Percentiles rank a stretch among this genome's conserved stretches.
Evolutionary conservation across 2,888 invertebrate species (phyloP).

Genomic region (Epinotia bilunana): DNA sequence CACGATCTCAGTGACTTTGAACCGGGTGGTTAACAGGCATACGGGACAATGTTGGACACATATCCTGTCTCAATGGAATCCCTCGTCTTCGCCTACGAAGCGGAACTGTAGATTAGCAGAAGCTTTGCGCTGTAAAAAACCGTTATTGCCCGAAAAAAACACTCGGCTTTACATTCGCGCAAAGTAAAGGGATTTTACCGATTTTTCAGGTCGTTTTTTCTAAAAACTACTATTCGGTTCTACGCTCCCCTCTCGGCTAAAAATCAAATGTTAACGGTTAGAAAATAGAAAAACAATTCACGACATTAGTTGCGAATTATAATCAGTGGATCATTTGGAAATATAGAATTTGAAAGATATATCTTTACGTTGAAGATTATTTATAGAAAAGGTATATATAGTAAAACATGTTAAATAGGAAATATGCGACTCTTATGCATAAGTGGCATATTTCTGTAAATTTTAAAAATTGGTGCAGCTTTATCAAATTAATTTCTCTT

Average conservation of each 20-base stretch:
- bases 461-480: conserved; percentile 59
- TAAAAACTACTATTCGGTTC: conserved; percentile 72
- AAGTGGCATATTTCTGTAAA: conserved; percentile 54
- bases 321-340: conserved; percentile 48
- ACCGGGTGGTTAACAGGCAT: conserved; percentile 36
- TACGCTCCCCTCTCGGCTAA: conserved; percentile 83
- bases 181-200: conserved; percentile 74
- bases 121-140: conserved; percentile 69
- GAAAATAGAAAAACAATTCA: conserved; percentile 57
- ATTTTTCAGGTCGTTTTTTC: conserved; percentile 69
- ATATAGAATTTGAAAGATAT: conserved; percentile 53
- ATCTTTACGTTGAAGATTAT: conserved; percentile 50
- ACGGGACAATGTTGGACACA: conserved; percentile 51
- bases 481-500: conserved; percentile 52
- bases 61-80: conserved; percentile 68
- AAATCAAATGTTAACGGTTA: conserved; percentile 79
- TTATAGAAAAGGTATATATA: conserved; percentile 52
- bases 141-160: conserved; percentile 61
- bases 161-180: conserved; percentile 65
- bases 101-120: conserved; percentile 69
- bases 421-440: conserved; percentile 55
- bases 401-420: conserved; percentile 60
- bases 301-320: conserved; percentile 49
- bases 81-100: conserved; percentile 66
- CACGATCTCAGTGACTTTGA: conserved; percentile 39